These are phyloP conservation scores for Strix aluco DNA, from an alignment of 2,113 vertebrate species.

Conservation along the genomic window DNA sequence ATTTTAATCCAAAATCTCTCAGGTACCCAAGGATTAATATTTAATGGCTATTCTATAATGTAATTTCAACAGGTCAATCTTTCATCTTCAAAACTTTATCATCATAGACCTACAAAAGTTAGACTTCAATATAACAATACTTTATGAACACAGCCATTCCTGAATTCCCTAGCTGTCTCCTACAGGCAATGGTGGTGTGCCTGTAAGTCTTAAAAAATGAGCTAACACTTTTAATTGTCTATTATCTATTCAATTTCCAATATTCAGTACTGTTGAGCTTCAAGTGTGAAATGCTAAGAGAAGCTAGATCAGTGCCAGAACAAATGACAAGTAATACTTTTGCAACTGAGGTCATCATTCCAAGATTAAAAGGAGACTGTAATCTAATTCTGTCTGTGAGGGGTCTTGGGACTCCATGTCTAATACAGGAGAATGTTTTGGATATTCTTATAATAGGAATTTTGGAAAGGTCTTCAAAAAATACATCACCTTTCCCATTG, in stretches of 20 bases:
- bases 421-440: background rate
- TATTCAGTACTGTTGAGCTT: background rate
- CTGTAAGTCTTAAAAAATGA: background rate
- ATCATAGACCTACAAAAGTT: background rate
- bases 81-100: slow-evolving; percentile 51
- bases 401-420: background rate
- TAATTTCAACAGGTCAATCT: slow-evolving; percentile 40
- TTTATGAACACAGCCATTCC: background rate
- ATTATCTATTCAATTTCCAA: background rate
- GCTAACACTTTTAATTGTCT: background rate
- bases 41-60: slow-evolving; percentile 30
- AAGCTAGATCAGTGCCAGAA: background rate
- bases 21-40: slow-evolving; percentile 43
- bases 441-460: background rate
- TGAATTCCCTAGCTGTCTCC: background rate
- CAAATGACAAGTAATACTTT: background rate
- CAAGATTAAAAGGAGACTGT: slow-evolving; percentile 7
- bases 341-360: background rate
- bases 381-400: slow-evolving; percentile 17
- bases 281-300: slow-evolving; percentile 10
- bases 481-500: background rate
- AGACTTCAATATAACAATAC: background rate
- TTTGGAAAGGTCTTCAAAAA: background rate
- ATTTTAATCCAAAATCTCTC: slow-evolving; percentile 36
- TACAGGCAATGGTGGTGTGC: background rate